Evolutionary conservation across 2,797 vertebrate species (phyloP), one percentile per base, ranked within the genome.

Genomic region (Onychomys torridus): DNA sequence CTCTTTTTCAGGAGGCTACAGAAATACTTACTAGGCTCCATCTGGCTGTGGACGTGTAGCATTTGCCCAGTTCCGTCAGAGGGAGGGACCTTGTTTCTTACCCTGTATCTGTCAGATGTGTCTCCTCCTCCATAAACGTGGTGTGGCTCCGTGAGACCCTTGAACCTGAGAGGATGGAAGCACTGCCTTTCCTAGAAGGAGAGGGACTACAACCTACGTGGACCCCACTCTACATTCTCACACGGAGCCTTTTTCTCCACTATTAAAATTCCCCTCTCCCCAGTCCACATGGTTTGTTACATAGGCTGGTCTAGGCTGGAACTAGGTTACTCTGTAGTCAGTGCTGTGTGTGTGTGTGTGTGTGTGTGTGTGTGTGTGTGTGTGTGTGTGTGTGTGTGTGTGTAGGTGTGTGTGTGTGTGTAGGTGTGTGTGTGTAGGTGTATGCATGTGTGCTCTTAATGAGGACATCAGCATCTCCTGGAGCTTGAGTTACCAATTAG

Each of bases 361-460:
- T 21, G n/a, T 73, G 37, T n/a, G 32, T 55, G 4, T 2, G 16
- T 0, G 0, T 40, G n/a, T 1, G 6, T 3, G 1, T 16, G 2
- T 34, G 14, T 32, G 49, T 34, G 69, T 40, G 9, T 73, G n/a
- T 23, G 19, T 4, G 67, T 21, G n/a, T 73, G 37, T n/a, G 32
- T 55, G 4, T 2, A n/a, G 21, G 16, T 0, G 0, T n/a, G 32
- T 55, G 4, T 2, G n/a, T 11, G 16, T 0, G 0, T 32, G 49
- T 34, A 9, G 11, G 11, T 1, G 2, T 2, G 4, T 5, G 11
- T 1, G 2, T 2, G 4, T 5, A 8, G 0, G 0, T 1, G 2
- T 2, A 9, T 13, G 2, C 16, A 16, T 55, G 14, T 52, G 49
- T 55, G 16, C 32, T 19, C 81, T 43, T 63, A 61, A 63, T 46